phyloP scores from a whole-genome alignment of 2,888 invertebrate species.

The Eupeodes luniger region DNA sequence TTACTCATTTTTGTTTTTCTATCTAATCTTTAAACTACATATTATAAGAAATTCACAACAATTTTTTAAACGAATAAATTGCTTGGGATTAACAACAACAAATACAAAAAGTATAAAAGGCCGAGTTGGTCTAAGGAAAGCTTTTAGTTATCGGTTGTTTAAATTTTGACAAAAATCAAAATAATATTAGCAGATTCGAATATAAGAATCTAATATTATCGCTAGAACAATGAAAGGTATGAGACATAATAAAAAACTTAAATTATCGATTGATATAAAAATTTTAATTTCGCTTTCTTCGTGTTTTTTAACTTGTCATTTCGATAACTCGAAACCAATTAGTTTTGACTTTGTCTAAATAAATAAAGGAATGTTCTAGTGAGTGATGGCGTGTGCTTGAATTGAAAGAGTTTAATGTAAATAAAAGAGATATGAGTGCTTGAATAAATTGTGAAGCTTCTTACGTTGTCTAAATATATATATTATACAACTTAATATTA shows the following conservation, averaged over 20 bases:
- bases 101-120: constrained; percentile 54
- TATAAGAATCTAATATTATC: neutral
- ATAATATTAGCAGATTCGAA: too few species aligned
- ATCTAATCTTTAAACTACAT: constrained; percentile 49
- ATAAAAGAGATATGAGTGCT: too few species aligned
- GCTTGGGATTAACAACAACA: constrained; percentile 20
- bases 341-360: neutral
- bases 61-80: neutral
- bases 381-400: neutral
- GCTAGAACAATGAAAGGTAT: constrained; percentile 47
- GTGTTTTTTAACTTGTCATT: neutral
- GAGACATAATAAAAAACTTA: neutral
- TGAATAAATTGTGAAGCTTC: too few species aligned
- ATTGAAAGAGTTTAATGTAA: neutral
- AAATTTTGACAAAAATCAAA: constrained; percentile 5
- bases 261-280: neutral
- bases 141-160: constrained; percentile 49
- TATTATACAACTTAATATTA: too few species aligned
- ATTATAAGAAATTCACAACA: neutral
- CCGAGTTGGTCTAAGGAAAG: neutral
- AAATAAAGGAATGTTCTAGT: too few species aligned
- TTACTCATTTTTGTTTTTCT: neutral
- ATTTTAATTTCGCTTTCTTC: neutral
- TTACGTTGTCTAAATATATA: too few species aligned
- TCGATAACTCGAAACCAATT: neutral